Conservation (phyloP, 2,888 invertebrate genomes). For the Pachymerium ferrugineum region DNA sequence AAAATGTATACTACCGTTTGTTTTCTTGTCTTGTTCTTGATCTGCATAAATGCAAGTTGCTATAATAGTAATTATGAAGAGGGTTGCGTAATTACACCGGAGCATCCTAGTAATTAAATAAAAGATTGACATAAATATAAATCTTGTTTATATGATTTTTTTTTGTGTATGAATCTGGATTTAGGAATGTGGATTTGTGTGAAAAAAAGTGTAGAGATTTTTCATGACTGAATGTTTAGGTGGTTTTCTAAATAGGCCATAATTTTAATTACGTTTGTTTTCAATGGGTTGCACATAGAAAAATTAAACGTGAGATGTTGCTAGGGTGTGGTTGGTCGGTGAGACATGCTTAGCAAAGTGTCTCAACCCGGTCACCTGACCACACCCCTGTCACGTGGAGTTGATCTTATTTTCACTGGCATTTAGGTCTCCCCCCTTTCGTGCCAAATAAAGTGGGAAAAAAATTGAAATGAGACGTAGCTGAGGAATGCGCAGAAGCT, state of each 20-base stretch:
- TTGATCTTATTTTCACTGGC: conserved; percentile 13
- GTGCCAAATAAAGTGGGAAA: neutral
- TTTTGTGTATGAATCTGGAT: too few species aligned
- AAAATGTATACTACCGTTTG: neutral
- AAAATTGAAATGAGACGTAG: conserved; percentile 5
- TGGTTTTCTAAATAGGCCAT: too few species aligned
- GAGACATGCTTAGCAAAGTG: neutral
- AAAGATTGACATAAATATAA: neutral
- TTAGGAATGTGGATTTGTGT: too few species aligned
- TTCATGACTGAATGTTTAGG: too few species aligned
- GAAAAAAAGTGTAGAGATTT: too few species aligned
- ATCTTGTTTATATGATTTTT: too few species aligned
- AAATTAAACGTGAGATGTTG: neutral
- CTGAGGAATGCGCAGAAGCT: neutral
- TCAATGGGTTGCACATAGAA: neutral
- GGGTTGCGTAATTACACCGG: neutral
- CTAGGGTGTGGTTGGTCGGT: neutral
- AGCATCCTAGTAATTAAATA: neutral
- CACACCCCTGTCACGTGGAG: neutral
- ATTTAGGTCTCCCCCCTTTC: conserved; percentile 2
- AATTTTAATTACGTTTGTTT: too few species aligned
- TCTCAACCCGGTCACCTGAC: conserved; percentile 7
- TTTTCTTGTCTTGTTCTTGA: neutral
- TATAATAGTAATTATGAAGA: neutral
- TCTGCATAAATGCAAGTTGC: neutral